These are phyloP conservation scores for Hyalella azteca DNA, from an alignment of 2,888 invertebrate species.

Conservation along the genomic window DNA sequence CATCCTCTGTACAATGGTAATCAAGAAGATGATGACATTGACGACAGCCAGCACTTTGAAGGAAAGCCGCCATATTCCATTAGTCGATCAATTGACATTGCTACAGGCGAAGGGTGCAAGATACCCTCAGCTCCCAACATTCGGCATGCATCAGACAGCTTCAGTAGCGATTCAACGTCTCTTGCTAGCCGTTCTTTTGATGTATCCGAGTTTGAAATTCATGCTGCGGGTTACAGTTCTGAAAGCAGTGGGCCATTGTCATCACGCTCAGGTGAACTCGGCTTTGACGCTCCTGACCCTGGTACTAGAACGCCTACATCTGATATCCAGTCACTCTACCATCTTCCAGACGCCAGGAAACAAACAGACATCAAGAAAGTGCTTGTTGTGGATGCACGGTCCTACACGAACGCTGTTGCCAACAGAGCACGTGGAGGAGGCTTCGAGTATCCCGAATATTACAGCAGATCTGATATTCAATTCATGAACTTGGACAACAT, in stretches of 20 bases:
- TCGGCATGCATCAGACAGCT: constrained; percentile 8
- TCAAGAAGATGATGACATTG: constrained; percentile 3
- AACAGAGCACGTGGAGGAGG: constrained; percentile 97
- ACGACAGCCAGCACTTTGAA: constrained; percentile 20
- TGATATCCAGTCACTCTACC: constrained; percentile 53
- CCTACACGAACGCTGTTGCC: constrained; percentile 94
- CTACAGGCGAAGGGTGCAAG: constrained; percentile 12
- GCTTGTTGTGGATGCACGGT: constrained; percentile 92
- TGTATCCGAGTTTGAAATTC: constrained; percentile 22
- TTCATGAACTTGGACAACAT: constrained; percentile 98
- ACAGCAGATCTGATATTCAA: constrained; percentile 91
- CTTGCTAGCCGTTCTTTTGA: constrained; percentile 12
- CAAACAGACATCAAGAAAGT: constrained; percentile 68
- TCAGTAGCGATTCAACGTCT: constrained; percentile 24
- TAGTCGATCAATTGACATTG: constrained; percentile 10
- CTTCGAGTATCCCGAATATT: constrained; percentile 94
- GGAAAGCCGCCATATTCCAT: background rate
- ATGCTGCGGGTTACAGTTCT: background rate
- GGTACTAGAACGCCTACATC: constrained; percentile 41
- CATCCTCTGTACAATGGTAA: constrained; percentile 5
- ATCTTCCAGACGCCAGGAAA: constrained; percentile 54
- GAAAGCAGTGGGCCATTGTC: constrained; percentile 9
- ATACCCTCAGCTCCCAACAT: background rate
- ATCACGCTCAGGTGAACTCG: background rate
- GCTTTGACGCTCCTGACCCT: constrained; percentile 8